Evolutionary conservation across 2,888 invertebrate species (phyloP).

Genomic region (Panopea generosa): DNA sequence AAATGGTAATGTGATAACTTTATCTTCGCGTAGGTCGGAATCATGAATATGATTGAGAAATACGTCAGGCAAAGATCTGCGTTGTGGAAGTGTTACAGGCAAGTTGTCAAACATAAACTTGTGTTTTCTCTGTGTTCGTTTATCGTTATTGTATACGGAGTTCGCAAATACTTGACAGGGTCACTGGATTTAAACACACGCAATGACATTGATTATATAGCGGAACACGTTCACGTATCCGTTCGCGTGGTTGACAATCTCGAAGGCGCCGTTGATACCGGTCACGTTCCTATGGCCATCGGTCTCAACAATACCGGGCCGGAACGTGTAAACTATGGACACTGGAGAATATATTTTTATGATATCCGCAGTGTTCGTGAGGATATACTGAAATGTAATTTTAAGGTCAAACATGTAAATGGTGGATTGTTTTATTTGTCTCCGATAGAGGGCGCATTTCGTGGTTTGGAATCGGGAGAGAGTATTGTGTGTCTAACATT

Average conservation of each 20-base stretch:
- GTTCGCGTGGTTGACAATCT: slow-evolving; percentile 8
- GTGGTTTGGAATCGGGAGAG: too few species aligned
- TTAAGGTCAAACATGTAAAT: slow-evolving; percentile 4
- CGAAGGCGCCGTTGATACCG: neutral
- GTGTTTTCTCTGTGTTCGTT: slow-evolving; percentile 12
- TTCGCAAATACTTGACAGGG: too few species aligned
- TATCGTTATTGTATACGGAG: neutral
- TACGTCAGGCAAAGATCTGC: too few species aligned
- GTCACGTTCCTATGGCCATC: neutral
- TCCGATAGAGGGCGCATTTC: neutral
- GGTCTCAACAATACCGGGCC: slow-evolving; percentile 6
- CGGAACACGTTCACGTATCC: neutral
- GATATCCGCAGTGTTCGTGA: slow-evolving; percentile 12
- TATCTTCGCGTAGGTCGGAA: too few species aligned
- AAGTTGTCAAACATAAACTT: too few species aligned
- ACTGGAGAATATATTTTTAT: slow-evolving; percentile 16
- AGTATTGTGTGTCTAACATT: too few species aligned
- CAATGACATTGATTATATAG: neutral
- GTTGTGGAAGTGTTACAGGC: too few species aligned
- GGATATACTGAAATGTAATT: neutral
- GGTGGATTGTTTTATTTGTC: slow-evolving; percentile 15
- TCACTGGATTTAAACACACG: too few species aligned
- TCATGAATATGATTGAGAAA: too few species aligned
- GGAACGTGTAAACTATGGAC: neutral
- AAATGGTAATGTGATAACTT: too few species aligned